These are phyloP conservation scores for Adineta ricciae DNA, from an alignment of 2,888 invertebrate genomes.

Conservation along the genomic window DNA sequence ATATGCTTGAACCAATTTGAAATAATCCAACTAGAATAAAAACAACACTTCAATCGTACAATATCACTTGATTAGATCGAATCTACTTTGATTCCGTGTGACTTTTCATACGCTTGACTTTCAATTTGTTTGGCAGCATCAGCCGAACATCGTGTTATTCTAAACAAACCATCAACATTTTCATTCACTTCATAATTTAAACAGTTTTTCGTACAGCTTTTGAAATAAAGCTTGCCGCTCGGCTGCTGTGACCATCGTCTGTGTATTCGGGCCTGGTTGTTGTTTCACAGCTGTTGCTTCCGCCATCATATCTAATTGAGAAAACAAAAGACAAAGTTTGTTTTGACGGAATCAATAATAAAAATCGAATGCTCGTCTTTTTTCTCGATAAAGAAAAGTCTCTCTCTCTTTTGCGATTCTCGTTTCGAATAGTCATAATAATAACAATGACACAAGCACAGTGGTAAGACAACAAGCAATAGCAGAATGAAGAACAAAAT, in stretches of 20 bases:
- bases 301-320: background rate
- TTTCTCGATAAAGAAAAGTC: background rate
- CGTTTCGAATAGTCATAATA: background rate
- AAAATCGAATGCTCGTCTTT: background rate
- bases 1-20: background rate
- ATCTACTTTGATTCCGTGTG: background rate
- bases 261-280: no score
- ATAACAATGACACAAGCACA: background rate
- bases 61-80: background rate
- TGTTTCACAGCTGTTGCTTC: background rate
- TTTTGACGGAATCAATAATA: background rate
- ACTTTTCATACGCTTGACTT: background rate
- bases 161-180: background rate
- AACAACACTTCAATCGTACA: background rate
- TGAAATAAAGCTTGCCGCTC: no score
- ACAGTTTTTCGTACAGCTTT: no score
- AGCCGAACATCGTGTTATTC: background rate
- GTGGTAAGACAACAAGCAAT: background rate
- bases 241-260: no score
- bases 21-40: background rate
- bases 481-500: background rate
- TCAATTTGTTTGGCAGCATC: background rate
- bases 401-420: background rate
- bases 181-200: no score
- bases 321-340: background rate